Conservation (phyloP, 2,888 invertebrate species). For the Oasisia sp. region DNA sequence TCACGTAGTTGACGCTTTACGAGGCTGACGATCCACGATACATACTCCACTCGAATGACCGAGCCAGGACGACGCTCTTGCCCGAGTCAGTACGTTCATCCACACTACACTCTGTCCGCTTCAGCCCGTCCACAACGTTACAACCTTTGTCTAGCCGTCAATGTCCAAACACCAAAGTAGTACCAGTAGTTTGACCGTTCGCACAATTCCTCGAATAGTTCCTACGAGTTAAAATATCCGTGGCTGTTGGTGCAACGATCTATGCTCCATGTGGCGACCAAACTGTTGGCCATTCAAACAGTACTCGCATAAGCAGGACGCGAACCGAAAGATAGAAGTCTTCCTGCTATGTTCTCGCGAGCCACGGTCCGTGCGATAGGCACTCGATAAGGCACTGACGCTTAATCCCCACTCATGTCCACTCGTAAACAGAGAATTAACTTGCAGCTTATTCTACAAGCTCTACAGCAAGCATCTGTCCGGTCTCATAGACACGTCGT, state of each 20-base stretch:
- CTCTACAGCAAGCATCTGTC: background rate
- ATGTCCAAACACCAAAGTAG: background rate
- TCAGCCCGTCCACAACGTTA: background rate
- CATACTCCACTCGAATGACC: background rate
- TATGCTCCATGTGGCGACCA: background rate
- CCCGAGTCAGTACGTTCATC: background rate
- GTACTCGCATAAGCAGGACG: background rate
- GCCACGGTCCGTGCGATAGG: background rate
- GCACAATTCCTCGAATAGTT: background rate
- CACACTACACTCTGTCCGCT: background rate
- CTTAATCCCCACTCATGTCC: background rate
- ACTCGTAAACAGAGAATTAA: background rate
- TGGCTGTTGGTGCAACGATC: background rate
- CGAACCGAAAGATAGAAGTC: background rate
- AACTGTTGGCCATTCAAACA: background rate
- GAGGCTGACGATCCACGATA: background rate
- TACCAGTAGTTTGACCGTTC: background rate
- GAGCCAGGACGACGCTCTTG: background rate
- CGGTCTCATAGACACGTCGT: background rate
- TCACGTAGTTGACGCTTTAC: background rate
- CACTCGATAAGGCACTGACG: background rate
- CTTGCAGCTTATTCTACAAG: background rate
- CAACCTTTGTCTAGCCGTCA: background rate
- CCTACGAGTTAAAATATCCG: background rate
- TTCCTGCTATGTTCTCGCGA: background rate